Percentiles rank a stretch among this genome's conserved stretches.
Conservation (phyloP, 2,797 vertebrate genomes). For the Tapirus indicus region DNA sequence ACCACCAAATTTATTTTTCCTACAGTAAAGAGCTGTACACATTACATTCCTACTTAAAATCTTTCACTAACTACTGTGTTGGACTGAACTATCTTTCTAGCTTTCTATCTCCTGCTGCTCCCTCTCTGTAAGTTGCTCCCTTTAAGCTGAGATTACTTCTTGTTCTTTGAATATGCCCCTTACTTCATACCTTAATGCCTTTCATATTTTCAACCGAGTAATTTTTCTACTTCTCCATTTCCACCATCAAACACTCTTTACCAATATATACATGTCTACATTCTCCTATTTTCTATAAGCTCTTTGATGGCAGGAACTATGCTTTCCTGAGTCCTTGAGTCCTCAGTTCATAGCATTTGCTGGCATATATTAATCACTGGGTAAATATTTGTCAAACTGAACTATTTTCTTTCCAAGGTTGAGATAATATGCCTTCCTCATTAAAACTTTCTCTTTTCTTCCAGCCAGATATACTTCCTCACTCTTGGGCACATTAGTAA, state of each 20-base stretch:
- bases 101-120: not conserved
- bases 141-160: not conserved
- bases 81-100: not conserved
- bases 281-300: not conserved
- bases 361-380: not conserved
- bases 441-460: not conserved
- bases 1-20: not conserved
- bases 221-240: not conserved
- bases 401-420: not conserved
- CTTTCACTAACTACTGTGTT: not conserved
- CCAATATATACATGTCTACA: not conserved
- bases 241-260: not conserved
- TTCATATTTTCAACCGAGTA: not conserved
- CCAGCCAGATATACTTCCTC: not conserved
- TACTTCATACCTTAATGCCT: not conserved
- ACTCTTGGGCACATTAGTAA: not conserved
- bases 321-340: not conserved
- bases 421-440: not conserved
- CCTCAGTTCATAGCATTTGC: not conserved
- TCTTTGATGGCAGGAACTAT: not conserved
- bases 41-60: not conserved
- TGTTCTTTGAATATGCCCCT: not conserved
- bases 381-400: slow-evolving; percentile 15
- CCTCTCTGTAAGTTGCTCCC: not conserved
- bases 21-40: not conserved